phyloP scores from a whole-genome alignment of 2,113 vertebrate species.

The Malaclemys terrapin region DNA sequence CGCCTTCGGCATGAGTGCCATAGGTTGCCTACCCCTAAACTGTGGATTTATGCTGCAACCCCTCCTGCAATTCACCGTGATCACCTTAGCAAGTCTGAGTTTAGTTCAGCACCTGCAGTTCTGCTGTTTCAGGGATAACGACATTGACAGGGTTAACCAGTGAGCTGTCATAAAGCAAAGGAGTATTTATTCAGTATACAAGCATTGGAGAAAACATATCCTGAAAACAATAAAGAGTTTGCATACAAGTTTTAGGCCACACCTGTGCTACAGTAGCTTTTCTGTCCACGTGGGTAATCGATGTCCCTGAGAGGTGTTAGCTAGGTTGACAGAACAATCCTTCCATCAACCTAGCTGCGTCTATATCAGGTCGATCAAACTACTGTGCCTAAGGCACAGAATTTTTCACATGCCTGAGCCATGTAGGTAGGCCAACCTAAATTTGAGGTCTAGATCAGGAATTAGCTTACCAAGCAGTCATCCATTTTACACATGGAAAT shows the following conservation, averaged over 20 bases:
- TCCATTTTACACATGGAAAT: background rate
- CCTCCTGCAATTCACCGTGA: background rate
- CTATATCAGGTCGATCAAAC: background rate
- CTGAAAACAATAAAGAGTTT: background rate
- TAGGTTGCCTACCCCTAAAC: background rate
- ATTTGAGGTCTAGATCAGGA: background rate
- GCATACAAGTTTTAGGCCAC: background rate
- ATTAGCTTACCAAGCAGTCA: background rate
- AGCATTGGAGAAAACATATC: background rate
- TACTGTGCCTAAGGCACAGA: background rate
- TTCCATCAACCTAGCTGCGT: background rate
- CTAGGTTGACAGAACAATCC: too few relatives aligned
- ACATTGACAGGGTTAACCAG: background rate
- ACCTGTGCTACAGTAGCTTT: background rate
- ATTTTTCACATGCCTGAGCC: background rate
- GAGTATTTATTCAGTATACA: background rate
- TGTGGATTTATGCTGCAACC: background rate
- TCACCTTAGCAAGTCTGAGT: background rate
- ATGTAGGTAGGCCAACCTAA: background rate
- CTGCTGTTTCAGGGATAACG: background rate
- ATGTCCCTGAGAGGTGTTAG: background rate
- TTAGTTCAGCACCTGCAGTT: background rate
- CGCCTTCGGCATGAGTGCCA: too few relatives aligned
- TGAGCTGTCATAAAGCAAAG: background rate
- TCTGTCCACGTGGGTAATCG: background rate